Percentiles rank a stretch among this genome's conserved stretches.
phyloP scores from a whole-genome alignment of 2,888 invertebrate genomes.

The Enchytraeus crypticus region DNA sequence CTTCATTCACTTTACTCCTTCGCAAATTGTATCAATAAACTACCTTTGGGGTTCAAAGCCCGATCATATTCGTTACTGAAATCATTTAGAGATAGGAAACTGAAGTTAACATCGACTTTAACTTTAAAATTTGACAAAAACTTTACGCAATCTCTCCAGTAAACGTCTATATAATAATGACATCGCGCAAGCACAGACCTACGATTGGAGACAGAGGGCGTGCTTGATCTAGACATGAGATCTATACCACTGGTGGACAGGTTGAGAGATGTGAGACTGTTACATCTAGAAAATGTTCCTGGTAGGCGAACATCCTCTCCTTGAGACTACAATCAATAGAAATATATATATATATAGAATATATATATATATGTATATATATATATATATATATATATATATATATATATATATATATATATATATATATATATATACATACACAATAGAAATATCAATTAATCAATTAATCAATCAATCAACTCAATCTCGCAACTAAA shows the following conservation, averaged over 20 bases:
- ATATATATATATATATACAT: neutral
- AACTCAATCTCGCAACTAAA: neutral
- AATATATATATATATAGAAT: no score
- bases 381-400: constrained; percentile 6
- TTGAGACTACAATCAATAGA: constrained; percentile 9
- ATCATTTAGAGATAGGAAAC: no score
- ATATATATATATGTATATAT: neutral
- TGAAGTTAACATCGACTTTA: no score
- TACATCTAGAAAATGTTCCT: constrained; percentile 12
- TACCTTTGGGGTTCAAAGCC: no score
- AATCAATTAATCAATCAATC: no score
- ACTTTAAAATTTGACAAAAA: no score
- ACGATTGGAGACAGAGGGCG: neutral
- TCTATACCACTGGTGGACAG: constrained; percentile 14
- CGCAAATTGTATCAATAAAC: no score
- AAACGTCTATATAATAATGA: no score
- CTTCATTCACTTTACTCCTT: no score
- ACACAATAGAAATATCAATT: neutral
- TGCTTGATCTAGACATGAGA: constrained; percentile 5
- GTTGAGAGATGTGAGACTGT: constrained; percentile 17
- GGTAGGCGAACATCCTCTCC: constrained; percentile 11
- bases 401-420: constrained; percentile 1
- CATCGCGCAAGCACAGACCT: neutral
- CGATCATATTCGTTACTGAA: no score
- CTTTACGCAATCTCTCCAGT: no score